Base-by-base conservation (phyloP, 1,140 invertebrate genomes). In the Drosophila santomea region DNA sequence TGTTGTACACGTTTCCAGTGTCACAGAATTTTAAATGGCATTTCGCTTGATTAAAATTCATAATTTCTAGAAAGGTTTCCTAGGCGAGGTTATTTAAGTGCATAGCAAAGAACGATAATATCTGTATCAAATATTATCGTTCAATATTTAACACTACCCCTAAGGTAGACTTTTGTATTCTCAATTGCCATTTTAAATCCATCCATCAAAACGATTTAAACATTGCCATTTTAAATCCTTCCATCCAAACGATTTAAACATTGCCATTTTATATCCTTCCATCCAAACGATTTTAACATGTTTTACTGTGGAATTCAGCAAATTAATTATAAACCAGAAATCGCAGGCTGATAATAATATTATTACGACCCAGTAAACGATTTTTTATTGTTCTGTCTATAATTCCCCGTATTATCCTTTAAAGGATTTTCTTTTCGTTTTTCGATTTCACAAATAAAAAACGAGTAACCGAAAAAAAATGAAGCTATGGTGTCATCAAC, bases 401-500 rank as follows among this genome's bases (percentile, higher is more conserved):
- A 25, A 64, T 11, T 47, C 8, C 2, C 7, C 1, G 32, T 2
- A 32, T 32, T 8, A 32, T 32, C 32, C 32, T 8, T 32, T 32
- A 8, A 32, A 8, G 7, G 2, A 32, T 38, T 20, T 14, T 43
- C 43, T 62, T 58, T 17, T 41, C 23, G 17, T 41, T 39, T 47
- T 72, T 74, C 23, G 54, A 44, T 50, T 25, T 47, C 45, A 72
- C 35, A 47, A 64, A 51, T 44, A 61, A 62, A 68, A 50, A 59
- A 59, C 20, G 28, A 25, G 32, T 20, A 61, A 47, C 38, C 43
- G 20, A 63, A 63, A 54, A 68, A 48, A 45, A 54, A 50, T 35
- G 35, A 60, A 51, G 47, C 43, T 17, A 48, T 78, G 78, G 74
- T 85, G 78, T 86, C 74, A 86, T 62, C 60, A 78, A 75, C 81